Evolutionary conservation across 2,113 vertebrate species (phyloP).

Genomic region (Ailuropoda melanoleuca): DNA sequence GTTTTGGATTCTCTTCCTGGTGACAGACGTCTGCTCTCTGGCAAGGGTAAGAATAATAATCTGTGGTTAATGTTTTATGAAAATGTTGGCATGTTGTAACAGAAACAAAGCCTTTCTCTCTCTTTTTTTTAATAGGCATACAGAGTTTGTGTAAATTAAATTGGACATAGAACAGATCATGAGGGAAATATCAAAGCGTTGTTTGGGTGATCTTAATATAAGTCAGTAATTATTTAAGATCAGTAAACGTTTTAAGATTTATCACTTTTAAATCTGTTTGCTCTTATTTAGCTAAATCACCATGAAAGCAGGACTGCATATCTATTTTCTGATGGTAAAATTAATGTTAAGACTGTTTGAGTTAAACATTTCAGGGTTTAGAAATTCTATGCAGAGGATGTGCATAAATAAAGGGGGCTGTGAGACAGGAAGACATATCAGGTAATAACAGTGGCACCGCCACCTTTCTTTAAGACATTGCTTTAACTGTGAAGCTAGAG

Average conservation of each 20-base stretch:
- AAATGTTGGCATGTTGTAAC: slow-evolving; percentile 32
- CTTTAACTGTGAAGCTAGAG: neutral
- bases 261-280: neutral
- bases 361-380: neutral
- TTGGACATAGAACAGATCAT: neutral
- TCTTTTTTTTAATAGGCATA: slow-evolving; percentile 9
- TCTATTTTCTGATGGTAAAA: neutral
- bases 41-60: slow-evolving; percentile 62
- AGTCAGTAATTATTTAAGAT: slow-evolving; percentile 14
- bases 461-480: neutral
- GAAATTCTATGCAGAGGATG: neutral
- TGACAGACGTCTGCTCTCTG: slow-evolving; percentile 54
- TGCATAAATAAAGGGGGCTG: neutral
- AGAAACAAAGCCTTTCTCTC: slow-evolving; percentile 5
- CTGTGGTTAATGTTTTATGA: slow-evolving; percentile 61
- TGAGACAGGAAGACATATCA: neutral
- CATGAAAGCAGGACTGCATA: neutral
- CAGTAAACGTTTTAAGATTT: neutral
- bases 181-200: neutral
- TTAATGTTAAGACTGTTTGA: neutral
- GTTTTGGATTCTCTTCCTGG: slow-evolving; percentile 58
- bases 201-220: slow-evolving; percentile 5
- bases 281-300: neutral
- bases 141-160: slow-evolving; percentile 31
- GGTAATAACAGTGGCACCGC: fast-evolving